Evolutionary conservation across 2,797 vertebrate species (phyloP), one percentile per base, ranked within the genome.

Genomic region (Hippoglossus hippoglossus): DNA sequence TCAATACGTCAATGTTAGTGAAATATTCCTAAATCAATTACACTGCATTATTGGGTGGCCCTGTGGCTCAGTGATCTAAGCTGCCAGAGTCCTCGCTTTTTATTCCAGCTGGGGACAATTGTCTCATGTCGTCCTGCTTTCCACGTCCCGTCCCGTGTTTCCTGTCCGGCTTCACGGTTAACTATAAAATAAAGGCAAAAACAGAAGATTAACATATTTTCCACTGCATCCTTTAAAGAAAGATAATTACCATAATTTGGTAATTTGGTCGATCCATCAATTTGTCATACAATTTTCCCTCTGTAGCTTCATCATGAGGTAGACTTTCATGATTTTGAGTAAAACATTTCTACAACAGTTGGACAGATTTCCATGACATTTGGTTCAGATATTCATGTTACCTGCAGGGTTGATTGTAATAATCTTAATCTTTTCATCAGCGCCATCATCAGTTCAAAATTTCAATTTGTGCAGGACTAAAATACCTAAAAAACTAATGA

Each of bases 1-100:
- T 86, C 82, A 79, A 72, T 80, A 67, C 16, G 21, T 80, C 75
- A 61, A 63, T 79, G 49, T 49, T 24, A 44, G 22, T 67, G 56
- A 84, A 67, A 66, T 70, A 44, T 63, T 72, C 24, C 62, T 64
- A 3, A 64, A 60, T 73, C 39, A 60, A 15, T 68, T 54, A 22
- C 15, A 9, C 46, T 72, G 68, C 53, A 44, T 52, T 61, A 41
- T 24, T 21, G 47, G 25, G 36, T 1, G 2, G 52, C 10, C 19
- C 21, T 7, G 3, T 44, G 47, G 22, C 53, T 71, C 6, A 57
- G 25, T n/a, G 52, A 28, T 41, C 1, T 15, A 15, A 47, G n/a
- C 28, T 39, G 50, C n/a, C 54, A n/a, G 46, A 0, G 1, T 47
- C 3, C 10, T n/a, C 3, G 0, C n/a, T 3, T 9, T 13, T 28